Evolutionary conservation across 1,140 invertebrate species (phyloP).

Genomic region (Tetragonula clypearis): DNA sequence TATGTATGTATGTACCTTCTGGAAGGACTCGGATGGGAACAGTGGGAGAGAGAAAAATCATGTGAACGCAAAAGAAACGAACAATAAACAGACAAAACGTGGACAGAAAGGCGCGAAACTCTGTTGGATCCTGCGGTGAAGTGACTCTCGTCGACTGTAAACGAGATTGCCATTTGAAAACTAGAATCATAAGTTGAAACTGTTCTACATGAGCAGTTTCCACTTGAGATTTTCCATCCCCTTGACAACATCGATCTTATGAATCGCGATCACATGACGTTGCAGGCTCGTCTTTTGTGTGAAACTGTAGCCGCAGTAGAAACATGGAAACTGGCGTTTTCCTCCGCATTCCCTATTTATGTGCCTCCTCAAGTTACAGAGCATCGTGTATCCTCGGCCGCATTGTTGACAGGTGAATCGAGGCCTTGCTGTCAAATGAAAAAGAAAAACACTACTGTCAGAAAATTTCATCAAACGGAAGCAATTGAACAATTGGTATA

Average conservation of each 20-base stretch:
- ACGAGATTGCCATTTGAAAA: background rate
- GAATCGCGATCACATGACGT: conserved; percentile 67
- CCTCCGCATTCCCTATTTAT: conserved; percentile 78
- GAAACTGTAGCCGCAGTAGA: conserved; percentile 73
- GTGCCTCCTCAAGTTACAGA: conserved; percentile 75
- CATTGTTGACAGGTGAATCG: conserved; percentile 70
- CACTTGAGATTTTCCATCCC: conserved; percentile 15
- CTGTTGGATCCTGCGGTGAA: background rate
- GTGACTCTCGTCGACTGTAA: background rate
- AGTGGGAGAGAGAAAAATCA: too few relatives aligned
- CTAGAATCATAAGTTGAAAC: background rate
- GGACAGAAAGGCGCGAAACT: background rate
- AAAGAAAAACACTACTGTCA: conserved; percentile 39
- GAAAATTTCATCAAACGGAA: background rate
- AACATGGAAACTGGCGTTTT: conserved; percentile 73
- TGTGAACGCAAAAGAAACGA: too few relatives aligned
- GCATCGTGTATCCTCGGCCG: conserved; percentile 71
- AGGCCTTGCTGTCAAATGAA: conserved; percentile 47
- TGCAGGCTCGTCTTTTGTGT: conserved; percentile 78
- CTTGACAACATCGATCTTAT: conserved; percentile 62
- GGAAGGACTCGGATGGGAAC: background rate
- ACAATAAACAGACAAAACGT: background rate
- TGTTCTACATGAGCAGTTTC: background rate
- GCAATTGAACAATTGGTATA: background rate
- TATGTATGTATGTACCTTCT: background rate